phyloP scores from a whole-genome alignment of 2,797 vertebrate species.

The Onychomys torridus region DNA sequence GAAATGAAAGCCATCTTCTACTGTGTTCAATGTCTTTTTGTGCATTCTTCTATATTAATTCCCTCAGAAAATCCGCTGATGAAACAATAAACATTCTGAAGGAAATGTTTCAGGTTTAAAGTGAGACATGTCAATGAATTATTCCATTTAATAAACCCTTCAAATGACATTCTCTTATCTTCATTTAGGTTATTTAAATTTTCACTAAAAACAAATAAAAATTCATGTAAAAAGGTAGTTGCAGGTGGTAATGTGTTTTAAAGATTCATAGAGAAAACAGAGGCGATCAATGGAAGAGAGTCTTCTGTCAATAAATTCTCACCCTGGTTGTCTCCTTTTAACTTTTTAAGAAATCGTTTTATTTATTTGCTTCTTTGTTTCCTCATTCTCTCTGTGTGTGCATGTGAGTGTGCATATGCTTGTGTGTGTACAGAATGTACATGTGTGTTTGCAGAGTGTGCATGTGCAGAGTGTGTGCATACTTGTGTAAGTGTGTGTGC shows the following conservation, averaged over 20 bases:
- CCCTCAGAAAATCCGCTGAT: conserved; percentile 13
- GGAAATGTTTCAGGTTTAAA: conserved; percentile 58
- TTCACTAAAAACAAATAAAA: neutral
- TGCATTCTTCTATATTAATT: neutral
- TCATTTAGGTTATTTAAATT: neutral
- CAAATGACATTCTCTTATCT: neutral
- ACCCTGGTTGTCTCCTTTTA: neutral
- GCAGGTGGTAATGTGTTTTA: neutral
- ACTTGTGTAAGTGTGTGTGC: neutral
- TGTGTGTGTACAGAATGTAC: neutral
- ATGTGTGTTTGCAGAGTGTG: neutral
- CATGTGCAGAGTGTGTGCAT: neutral
- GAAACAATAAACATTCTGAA: conserved; percentile 5
- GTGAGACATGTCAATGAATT: neutral
- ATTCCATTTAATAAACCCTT: neutral
- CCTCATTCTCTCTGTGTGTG: neutral
- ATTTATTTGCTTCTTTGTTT: neutral
- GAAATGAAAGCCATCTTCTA: neutral
- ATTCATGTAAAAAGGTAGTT: neutral
- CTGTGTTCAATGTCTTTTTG: neutral
- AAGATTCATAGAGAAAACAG: neutral
- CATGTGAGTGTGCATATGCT: neutral
- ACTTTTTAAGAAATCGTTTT: neutral
- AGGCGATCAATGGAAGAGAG: neutral
- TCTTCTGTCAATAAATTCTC: neutral